These are phyloP conservation scores for Hanleya hanleyi DNA, from an alignment of 2,888 invertebrate species.

Conservation along the genomic window DNA sequence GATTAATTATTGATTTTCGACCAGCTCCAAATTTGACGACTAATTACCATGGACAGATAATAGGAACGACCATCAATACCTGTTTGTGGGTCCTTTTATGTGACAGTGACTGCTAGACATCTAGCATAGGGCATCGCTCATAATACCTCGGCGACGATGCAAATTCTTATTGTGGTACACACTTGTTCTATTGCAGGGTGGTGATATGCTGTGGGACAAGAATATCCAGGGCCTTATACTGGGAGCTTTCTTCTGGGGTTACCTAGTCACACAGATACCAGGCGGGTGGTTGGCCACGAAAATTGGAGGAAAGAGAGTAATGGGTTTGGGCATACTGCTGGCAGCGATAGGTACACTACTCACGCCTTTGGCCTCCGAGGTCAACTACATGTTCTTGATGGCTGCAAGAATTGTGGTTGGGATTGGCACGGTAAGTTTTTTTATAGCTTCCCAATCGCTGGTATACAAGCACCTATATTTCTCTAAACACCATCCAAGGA, in stretches of 20 bases:
- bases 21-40: too few relatives aligned
- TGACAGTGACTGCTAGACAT: too few relatives aligned
- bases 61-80: too few relatives aligned
- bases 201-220: slow-evolving; percentile 16
- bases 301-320: slow-evolving; percentile 53
- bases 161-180: too few relatives aligned
- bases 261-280: slow-evolving; percentile 12
- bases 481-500: too few relatives aligned
- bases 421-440: slow-evolving; percentile 39
- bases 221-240: slow-evolving; percentile 7
- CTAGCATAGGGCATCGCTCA: too few relatives aligned
- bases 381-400: slow-evolving; percentile 34
- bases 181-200: slow-evolving; percentile 2
- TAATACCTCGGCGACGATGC: too few relatives aligned
- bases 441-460: too few relatives aligned
- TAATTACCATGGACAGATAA: too few relatives aligned
- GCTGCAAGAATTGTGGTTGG: slow-evolving; percentile 42
- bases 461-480: too few relatives aligned
- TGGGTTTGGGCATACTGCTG: slow-evolving; percentile 55
- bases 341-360: slow-evolving; percentile 41
- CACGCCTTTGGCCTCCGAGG: slow-evolving; percentile 40
- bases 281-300: slow-evolving; percentile 17
- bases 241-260: slow-evolving; percentile 21
- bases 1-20: too few relatives aligned
- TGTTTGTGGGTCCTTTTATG: too few relatives aligned